A percentile compares a stretch with the other conserved stretches of the same genome.
phyloP scores from a whole-genome alignment of 2,113 vertebrate genomes.

The Strix uralensis region DNA sequence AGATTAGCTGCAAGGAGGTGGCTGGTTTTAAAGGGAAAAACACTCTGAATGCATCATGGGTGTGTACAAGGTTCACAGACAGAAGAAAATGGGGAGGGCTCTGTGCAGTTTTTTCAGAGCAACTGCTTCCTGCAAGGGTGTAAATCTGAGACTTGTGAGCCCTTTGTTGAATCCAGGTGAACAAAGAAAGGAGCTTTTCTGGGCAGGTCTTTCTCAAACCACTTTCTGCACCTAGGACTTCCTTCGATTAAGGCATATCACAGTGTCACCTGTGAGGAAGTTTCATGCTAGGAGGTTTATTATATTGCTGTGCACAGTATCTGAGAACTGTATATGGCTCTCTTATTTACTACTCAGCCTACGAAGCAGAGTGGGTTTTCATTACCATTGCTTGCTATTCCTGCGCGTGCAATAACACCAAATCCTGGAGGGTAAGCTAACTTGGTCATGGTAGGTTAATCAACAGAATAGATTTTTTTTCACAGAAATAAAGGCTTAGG shows the following conservation, averaged over 20 bases:
- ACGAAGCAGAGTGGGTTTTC: not conserved
- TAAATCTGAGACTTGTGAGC: not conserved
- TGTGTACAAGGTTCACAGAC: not conserved
- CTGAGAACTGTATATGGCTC: not conserved
- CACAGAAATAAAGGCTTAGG: not conserved
- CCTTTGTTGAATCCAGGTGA: not conserved
- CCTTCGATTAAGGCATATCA: not conserved
- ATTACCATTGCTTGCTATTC: not conserved
- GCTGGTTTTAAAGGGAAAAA: not conserved
- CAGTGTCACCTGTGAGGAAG: not conserved
- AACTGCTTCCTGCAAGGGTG: not conserved
- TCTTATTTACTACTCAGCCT: not conserved
- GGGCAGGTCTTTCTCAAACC: not conserved
- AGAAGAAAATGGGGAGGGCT: not conserved
- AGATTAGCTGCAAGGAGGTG: not conserved
- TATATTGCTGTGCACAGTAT: not conserved
- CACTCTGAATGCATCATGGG: not conserved
- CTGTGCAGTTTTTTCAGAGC: not conserved
- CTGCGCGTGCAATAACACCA: not conserved
- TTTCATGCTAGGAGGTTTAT: not conserved
- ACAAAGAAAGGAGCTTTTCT: not conserved
- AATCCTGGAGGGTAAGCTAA: not conserved
- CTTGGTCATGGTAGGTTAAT: not conserved
- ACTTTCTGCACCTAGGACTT: not conserved
- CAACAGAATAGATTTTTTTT: not conserved